Percentiles rank a stretch among this genome's conserved stretches.
Conservation (phyloP, 2,797 vertebrate genomes). For the Crocodylus rhombifer region DNA sequence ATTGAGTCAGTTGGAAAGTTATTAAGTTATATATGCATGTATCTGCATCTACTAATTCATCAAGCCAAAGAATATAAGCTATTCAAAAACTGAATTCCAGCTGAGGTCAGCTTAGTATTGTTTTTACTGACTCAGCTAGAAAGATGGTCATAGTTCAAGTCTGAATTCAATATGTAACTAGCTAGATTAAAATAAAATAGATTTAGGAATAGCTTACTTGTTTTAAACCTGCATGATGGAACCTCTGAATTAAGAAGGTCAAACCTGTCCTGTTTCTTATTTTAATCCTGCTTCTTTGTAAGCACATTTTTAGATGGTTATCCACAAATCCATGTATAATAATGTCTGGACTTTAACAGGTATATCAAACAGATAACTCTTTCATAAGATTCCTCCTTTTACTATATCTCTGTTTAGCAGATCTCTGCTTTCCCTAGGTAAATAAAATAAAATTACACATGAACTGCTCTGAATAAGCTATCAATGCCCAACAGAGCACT, state of each 20-base stretch:
- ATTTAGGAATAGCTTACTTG: neutral
- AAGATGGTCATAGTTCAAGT: neutral
- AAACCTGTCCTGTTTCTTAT: neutral
- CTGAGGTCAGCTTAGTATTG: neutral
- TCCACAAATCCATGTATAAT: fast-evolving
- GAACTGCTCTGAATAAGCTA: fast-evolving
- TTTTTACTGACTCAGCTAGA: conserved; percentile 35
- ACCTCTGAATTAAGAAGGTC: conserved; percentile 1
- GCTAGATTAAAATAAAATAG: neutral
- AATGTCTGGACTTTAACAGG: neutral
- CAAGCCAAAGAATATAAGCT: neutral
- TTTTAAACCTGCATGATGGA: neutral
- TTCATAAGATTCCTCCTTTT: neutral
- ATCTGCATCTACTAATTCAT: no score
- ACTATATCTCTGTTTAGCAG: neutral
- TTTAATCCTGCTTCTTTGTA: neutral
- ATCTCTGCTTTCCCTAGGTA: neutral
- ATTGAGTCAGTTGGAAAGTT: conserved; percentile 37
- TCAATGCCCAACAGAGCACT: neutral
- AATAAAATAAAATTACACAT: neutral
- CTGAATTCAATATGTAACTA: neutral
- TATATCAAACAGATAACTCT: neutral
- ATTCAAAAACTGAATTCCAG: conserved; percentile 24
- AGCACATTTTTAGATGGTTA: neutral
- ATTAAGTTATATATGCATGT: conserved; percentile 23